These are phyloP conservation scores for Astur gentilis DNA, from an alignment of 2,113 vertebrate species.

Conservation along the genomic window DNA sequence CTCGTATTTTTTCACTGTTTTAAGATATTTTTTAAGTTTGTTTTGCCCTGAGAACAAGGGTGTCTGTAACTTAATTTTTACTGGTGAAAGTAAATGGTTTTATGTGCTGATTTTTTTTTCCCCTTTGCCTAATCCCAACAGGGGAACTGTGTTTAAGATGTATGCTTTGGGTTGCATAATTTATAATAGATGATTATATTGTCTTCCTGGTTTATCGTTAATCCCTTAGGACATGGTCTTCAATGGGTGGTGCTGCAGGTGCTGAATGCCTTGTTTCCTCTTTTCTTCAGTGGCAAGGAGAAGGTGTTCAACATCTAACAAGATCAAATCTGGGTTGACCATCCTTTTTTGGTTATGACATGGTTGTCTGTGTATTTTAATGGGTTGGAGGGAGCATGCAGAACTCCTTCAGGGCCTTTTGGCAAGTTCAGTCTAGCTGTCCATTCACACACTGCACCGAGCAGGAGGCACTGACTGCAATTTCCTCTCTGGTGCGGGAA, in stretches of 20 bases:
- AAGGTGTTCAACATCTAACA: background rate
- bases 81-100: slow-evolving; percentile 43
- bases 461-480: background rate
- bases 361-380: background rate
- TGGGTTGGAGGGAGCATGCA: background rate
- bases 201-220: slow-evolving; percentile 54
- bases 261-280: background rate
- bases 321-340: background rate
- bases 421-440: background rate
- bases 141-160: background rate
- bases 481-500: background rate
- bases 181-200: slow-evolving; percentile 27
- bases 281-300: background rate
- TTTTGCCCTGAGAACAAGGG: slow-evolving; percentile 56
- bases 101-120: background rate
- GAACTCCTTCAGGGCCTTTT: background rate
- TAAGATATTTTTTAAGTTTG: slow-evolving; percentile 69
- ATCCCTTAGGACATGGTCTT: slow-evolving; percentile 30
- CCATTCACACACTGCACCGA: fast-evolving
- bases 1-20: slow-evolving; percentile 75
- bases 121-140: background rate
- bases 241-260: background rate
- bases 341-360: background rate
- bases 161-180: slow-evolving; percentile 12
- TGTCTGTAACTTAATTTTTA: slow-evolving; percentile 60